Evolutionary conservation across 2,113 vertebrate species (phyloP).

Genomic region (Cyanoderma ruficeps): DNA sequence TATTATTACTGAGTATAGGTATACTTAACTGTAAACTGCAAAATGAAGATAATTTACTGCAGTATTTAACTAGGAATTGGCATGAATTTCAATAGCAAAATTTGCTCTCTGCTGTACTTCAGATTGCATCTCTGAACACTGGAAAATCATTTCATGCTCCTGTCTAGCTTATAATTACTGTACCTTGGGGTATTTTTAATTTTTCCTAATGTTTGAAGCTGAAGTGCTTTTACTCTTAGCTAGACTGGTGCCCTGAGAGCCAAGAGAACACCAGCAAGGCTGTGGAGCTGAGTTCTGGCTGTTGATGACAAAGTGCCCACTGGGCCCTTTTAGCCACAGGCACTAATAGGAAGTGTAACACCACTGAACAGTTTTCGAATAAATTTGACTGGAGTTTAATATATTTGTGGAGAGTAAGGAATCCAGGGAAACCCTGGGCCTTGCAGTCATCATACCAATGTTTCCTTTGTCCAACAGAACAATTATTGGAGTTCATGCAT

Average conservation of each 20-base stretch:
- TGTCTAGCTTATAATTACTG: not conserved
- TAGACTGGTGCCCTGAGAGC: not conserved
- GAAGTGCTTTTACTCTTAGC: not conserved
- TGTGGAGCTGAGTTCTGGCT: not conserved
- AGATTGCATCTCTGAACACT: not conserved
- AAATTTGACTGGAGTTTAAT: not conserved
- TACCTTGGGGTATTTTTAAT: not conserved
- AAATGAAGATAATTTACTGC: not conserved
- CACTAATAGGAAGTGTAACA: not conserved
- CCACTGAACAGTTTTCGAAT: not conserved
- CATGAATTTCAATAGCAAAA: not conserved
- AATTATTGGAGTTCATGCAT: constrained; percentile 96
- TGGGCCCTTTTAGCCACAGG: not conserved
- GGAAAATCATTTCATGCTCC: not conserved
- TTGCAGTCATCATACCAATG: not conserved
- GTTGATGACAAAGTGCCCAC: not conserved
- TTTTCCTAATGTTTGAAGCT: not conserved
- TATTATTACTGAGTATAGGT: not conserved
- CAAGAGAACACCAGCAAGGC: not conserved
- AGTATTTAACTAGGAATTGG: not conserved
- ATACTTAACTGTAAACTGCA: not conserved
- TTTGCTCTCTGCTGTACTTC: not conserved
- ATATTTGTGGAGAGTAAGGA: not conserved
- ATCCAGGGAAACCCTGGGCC: not conserved
- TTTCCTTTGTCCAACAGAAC: constrained; percentile 78